Conservation (phyloP, 2,888 invertebrate species). For the Cylloceria caligata region DNA sequence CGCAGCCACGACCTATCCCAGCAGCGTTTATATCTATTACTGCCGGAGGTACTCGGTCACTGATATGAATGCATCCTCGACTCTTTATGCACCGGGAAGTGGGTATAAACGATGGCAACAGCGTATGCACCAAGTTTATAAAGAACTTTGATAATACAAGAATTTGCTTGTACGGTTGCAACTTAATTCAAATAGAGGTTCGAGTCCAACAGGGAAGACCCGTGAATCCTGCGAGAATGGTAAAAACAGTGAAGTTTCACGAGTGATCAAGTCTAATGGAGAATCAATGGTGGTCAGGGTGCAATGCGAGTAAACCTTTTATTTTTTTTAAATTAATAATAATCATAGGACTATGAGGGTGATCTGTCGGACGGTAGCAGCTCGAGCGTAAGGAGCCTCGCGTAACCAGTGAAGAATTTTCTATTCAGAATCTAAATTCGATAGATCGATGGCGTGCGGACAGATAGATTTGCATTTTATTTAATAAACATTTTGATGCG, state of each 20-base stretch:
- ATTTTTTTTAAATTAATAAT: too few relatives aligned
- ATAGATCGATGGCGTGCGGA: too few relatives aligned
- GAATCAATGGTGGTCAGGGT: not conserved
- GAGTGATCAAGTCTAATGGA: constrained; percentile 12
- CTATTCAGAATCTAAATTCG: too few relatives aligned
- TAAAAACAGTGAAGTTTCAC: constrained; percentile 62
- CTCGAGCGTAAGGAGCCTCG: too few relatives aligned
- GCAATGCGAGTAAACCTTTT: not conserved
- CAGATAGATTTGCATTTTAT: too few relatives aligned
- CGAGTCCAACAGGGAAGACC: constrained; percentile 63
- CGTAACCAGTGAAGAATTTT: too few relatives aligned
- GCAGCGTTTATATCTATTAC: not conserved
- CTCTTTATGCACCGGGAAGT: not conserved
- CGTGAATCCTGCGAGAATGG: constrained; percentile 40
- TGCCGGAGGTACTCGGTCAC: constrained; percentile 7
- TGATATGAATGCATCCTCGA: not conserved
- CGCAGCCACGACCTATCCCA: constrained; percentile 26
- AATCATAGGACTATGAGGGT: too few relatives aligned
- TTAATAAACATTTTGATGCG: too few relatives aligned
- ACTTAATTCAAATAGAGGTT: constrained; percentile 66
- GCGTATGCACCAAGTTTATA: not conserved
- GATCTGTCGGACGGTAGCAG: too few relatives aligned
- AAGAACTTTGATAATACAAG: constrained; percentile 50
- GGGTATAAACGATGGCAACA: not conserved
- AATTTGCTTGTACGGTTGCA: constrained; percentile 70